These are phyloP conservation scores for Tribolium castaneum DNA, from an alignment of 1,140 invertebrate species.

Conservation along the genomic window DNA sequence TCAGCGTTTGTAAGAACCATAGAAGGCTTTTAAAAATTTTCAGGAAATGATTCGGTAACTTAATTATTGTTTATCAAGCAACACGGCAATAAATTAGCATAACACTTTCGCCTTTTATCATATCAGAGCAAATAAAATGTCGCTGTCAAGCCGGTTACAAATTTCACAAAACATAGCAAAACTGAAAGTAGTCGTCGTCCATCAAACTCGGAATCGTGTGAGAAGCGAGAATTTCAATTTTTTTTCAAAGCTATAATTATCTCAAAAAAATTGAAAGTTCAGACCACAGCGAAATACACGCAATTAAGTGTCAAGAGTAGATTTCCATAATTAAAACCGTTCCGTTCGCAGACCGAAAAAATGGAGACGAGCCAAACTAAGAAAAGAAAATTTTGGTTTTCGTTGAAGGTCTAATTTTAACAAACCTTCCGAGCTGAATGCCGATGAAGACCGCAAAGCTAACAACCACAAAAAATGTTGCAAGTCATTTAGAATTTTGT, in stretches of 20 bases:
- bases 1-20: background rate
- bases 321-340: slow-evolving; percentile 21
- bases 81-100: background rate
- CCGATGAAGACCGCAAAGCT: background rate
- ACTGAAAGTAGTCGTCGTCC: background rate
- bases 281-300: background rate
- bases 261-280: slow-evolving; percentile 11
- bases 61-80: background rate
- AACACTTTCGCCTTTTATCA: background rate
- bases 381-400: background rate
- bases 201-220: background rate
- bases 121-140: background rate
- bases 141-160: background rate
- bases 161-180: background rate
- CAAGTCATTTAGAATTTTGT: background rate
- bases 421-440: background rate
- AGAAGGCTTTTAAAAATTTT: background rate
- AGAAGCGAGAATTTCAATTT: background rate
- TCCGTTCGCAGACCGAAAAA: background rate
- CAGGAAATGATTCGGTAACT: background rate
- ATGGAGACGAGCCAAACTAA: slow-evolving; percentile 1
- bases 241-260: background rate
- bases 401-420: background rate
- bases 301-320: background rate
- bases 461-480: background rate